phyloP scores from a whole-genome alignment of 37 sponge, comb jelly and placozoan species.

The Halichondria panicea region DNA sequence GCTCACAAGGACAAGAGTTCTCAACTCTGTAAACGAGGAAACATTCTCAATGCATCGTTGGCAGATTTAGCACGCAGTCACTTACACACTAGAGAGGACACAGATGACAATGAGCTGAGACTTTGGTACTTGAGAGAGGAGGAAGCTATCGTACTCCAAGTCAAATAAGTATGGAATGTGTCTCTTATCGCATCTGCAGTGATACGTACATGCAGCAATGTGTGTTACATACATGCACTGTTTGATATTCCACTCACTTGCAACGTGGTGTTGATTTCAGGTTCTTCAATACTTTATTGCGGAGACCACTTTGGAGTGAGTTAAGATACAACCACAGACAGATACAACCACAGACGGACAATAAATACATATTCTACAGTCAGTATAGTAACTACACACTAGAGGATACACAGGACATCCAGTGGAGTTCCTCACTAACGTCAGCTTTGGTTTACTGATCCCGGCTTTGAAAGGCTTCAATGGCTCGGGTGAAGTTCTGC shows the following conservation, averaged over 20 bases:
- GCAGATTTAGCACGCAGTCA: background rate
- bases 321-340: constrained; percentile 3
- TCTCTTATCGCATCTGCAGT: constrained; percentile 76
- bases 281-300: constrained; percentile 26
- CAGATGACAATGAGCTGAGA: constrained; percentile 77
- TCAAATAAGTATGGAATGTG: constrained; percentile 68
- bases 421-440: background rate
- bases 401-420: constrained; percentile 73
- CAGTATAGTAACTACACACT: too few species aligned
- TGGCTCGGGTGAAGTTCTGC: background rate
- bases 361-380: too few species aligned
- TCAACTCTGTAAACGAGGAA: constrained; percentile 14
- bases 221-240: background rate
- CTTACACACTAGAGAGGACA: constrained; percentile 56
- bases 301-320: constrained; percentile 46
- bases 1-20: constrained; percentile 62
- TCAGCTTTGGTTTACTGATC: constrained; percentile 19
- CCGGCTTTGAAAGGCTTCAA: constrained; percentile 34
- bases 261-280: constrained; percentile 43
- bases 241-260: constrained; percentile 24
- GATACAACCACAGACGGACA: background rate
- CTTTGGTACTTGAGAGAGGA: constrained; percentile 66
- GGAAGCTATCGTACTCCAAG: constrained; percentile 83
- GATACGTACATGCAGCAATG: background rate
- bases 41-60: background rate